Evolutionary conservation across 2,888 invertebrate species (phyloP).

Genomic region (Sisyra terminalis): DNA sequence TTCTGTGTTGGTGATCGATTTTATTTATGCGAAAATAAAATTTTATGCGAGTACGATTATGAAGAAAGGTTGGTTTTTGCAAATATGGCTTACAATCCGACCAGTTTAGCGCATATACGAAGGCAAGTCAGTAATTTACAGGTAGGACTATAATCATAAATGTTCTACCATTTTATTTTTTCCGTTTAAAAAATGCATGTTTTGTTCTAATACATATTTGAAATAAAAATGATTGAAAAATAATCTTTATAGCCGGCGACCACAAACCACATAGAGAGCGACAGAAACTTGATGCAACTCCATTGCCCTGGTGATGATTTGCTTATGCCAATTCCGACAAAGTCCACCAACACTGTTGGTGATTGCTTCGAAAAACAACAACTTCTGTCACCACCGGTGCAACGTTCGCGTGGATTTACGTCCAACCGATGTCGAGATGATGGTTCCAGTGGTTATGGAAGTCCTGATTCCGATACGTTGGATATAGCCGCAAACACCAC

Average conservation of each 20-base stretch:
- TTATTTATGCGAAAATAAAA: slow-evolving; percentile 86
- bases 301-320: slow-evolving; percentile 14
- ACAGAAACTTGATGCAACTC: slow-evolving; percentile 9
- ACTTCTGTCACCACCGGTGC: neutral
- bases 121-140: slow-evolving; percentile 56
- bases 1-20: slow-evolving; percentile 91
- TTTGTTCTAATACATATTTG: too few species aligned
- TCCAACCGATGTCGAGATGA: slow-evolving; percentile 32
- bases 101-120: slow-evolving; percentile 71
- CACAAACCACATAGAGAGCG: slow-evolving; percentile 7
- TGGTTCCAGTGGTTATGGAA: slow-evolving; percentile 64
- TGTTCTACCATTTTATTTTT: too few species aligned
- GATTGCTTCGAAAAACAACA: neutral
- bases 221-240: too few species aligned
- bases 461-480: slow-evolving; percentile 53
- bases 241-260: neutral
- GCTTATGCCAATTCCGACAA: neutral
- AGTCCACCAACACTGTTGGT: neutral
- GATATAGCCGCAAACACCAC: slow-evolving; percentile 23
- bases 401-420: neutral
- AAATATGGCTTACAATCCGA: slow-evolving; percentile 74
- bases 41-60: slow-evolving; percentile 87
- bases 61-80: slow-evolving; percentile 83
- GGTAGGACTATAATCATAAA: slow-evolving; percentile 18
- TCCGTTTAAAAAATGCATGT: too few species aligned